Percentiles rank a stretch among this genome's conserved stretches.
phyloP scores from a whole-genome alignment of 2,797 vertebrate species.

The Rhinatrema bivittatum region DNA sequence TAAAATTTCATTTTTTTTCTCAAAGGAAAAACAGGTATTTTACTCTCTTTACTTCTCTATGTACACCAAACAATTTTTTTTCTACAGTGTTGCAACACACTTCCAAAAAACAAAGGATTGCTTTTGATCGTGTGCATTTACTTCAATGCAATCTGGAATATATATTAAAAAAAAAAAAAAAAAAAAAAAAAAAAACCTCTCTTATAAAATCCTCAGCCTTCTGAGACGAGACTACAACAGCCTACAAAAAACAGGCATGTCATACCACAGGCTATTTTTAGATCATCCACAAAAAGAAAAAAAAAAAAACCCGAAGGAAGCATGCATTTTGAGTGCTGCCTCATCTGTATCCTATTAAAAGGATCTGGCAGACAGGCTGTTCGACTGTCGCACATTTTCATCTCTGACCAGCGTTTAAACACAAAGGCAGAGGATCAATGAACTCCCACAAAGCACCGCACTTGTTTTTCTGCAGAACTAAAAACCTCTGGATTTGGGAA shows the following conservation, averaged over 20 bases:
- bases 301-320: no score
- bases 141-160: no score
- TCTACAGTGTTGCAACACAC: no score
- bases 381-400: slow-evolving; percentile 10
- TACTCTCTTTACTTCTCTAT: no score
- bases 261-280: slow-evolving; percentile 42
- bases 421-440: not conserved
- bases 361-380: slow-evolving; percentile 2
- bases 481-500: not conserved
- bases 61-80: no score
- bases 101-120: no score
- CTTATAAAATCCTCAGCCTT: no score
- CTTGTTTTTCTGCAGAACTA: not conserved
- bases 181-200: no score
- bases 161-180: no score
- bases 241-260: slow-evolving; percentile 25
- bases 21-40: no score
- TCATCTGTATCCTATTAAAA: slow-evolving; percentile 14
- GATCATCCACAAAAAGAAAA: slow-evolving; percentile 25
- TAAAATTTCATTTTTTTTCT: no score
- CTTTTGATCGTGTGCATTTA: no score
- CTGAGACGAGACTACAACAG: slow-evolving; percentile 10
- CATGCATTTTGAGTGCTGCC: slow-evolving; percentile 32
- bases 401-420: not conserved
- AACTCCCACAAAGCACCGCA: not conserved